Percentiles rank a stretch among this genome's conserved stretches.
These are phyloP conservation scores for Trichacis sp. DNA, from an alignment of 2,888 invertebrate species.

Conservation along the genomic window DNA sequence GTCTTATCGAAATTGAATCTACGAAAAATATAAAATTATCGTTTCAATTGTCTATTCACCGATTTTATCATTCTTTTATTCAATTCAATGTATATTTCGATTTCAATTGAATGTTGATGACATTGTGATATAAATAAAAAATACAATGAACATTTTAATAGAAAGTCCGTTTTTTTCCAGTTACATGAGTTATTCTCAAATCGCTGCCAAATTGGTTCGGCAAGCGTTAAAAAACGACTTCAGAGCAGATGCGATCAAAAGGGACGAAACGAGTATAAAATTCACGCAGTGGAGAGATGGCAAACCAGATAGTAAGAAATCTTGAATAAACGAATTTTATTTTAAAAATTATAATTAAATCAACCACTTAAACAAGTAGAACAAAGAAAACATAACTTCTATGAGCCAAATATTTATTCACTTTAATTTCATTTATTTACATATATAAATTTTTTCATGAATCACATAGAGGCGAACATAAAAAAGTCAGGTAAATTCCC, in stretches of 20 bases:
- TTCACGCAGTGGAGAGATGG: slow-evolving; percentile 93
- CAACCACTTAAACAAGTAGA: too few species aligned
- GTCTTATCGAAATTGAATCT: too few species aligned
- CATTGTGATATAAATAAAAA: neutral
- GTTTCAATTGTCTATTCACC: too few species aligned
- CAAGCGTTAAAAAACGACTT: slow-evolving; percentile 83
- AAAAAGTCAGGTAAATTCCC: neutral
- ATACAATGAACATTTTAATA: neutral
- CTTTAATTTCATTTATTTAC: neutral
- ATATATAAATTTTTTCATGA: slow-evolving; percentile 6
- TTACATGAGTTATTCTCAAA: slow-evolving; percentile 96
- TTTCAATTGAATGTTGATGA: neutral
- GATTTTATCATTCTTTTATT: too few species aligned
- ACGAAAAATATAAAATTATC: too few species aligned
- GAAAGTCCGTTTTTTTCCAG: slow-evolving; percentile 70
- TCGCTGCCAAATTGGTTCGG: slow-evolving; percentile 88
- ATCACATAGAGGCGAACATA: neutral
- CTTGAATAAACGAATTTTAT: too few species aligned
- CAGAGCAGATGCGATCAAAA: slow-evolving; percentile 79
- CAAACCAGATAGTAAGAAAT: slow-evolving; percentile 87
- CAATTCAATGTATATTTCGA: neutral
- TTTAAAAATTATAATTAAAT: too few species aligned
- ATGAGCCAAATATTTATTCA: too few species aligned
- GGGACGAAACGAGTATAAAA: slow-evolving; percentile 82
- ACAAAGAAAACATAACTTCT: too few species aligned